These are phyloP conservation scores for Galerucella pusilla DNA, from an alignment of 2,888 invertebrate species.

Conservation along the genomic window DNA sequence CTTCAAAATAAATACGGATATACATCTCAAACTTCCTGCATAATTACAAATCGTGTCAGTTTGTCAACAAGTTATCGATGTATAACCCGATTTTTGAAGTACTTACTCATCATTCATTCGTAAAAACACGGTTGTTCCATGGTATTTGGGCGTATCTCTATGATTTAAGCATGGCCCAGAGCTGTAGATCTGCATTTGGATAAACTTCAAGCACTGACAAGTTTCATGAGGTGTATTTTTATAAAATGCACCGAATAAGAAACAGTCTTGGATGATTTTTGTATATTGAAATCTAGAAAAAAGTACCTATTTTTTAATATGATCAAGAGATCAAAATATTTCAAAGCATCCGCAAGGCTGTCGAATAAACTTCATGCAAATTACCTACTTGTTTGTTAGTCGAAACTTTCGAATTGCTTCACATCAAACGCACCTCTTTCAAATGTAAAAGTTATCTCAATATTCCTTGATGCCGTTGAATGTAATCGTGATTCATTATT, in stretches of 20 bases:
- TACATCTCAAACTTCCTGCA: no score
- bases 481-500: conserved; percentile 1
- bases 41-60: no score
- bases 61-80: no score
- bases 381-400: conserved; percentile 1
- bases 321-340: background rate
- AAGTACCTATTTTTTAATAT: background rate
- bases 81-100: no score
- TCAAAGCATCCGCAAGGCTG: background rate
- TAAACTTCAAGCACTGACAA: no score
- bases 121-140: no score
- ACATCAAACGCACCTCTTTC: background rate
- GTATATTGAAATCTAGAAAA: background rate
- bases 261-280: background rate
- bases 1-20: no score
- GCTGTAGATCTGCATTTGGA: no score
- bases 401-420: background rate
- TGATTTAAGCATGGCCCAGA: no score
- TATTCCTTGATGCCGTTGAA: background rate
- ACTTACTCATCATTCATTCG: no score
- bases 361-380: background rate
- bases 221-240: no score
- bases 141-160: no score
- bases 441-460: conserved; percentile 7
- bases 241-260: background rate